phyloP scores from a whole-genome alignment of 37 sponge, comb jelly and placozoan genomes.

The Petrosia ficiformis region DNA sequence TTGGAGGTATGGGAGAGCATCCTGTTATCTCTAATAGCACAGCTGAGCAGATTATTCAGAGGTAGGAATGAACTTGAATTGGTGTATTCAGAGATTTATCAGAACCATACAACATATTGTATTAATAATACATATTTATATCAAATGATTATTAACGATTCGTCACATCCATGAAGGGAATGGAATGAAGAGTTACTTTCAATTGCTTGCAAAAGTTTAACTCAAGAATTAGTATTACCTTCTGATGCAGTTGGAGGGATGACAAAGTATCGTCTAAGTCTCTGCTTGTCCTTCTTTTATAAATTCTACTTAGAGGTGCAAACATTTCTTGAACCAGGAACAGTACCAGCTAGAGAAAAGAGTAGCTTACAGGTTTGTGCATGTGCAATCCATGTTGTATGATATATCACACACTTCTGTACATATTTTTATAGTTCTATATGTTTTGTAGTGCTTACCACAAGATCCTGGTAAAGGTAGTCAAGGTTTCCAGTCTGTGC shows the following conservation, averaged over 20 bases:
- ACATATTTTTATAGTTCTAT: not conserved
- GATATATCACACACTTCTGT: no score
- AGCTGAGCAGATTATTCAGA: slow-evolving; percentile 18
- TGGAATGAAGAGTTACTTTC: slow-evolving; percentile 9
- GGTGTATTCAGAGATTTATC: no score
- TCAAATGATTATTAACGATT: no score
- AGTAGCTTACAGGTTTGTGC: not conserved
- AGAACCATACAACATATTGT: no score
- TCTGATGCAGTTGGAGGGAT: slow-evolving; percentile 50
- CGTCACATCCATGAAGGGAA: no score
- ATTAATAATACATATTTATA: not conserved
- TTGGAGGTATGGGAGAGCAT: slow-evolving; percentile 55
- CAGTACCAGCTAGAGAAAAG: not conserved
- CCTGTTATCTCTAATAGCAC: slow-evolving; percentile 24
- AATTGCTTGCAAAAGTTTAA: slow-evolving; percentile 8
- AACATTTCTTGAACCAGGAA: not conserved
- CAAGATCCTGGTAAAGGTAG: not conserved
- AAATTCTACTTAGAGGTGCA: slow-evolving; percentile 55
- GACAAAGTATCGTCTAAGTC: slow-evolving; percentile 45
- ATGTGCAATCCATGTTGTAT: no score
- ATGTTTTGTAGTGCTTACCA: slow-evolving; percentile 7
- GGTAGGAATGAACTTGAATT: no score
- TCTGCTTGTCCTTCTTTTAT: slow-evolving; percentile 53
- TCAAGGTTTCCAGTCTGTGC: slow-evolving; percentile 22
- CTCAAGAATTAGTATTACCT: slow-evolving; percentile 21